Conservation (phyloP, 2,888 invertebrate species). For the Stenchaetothrips biformis region DNA sequence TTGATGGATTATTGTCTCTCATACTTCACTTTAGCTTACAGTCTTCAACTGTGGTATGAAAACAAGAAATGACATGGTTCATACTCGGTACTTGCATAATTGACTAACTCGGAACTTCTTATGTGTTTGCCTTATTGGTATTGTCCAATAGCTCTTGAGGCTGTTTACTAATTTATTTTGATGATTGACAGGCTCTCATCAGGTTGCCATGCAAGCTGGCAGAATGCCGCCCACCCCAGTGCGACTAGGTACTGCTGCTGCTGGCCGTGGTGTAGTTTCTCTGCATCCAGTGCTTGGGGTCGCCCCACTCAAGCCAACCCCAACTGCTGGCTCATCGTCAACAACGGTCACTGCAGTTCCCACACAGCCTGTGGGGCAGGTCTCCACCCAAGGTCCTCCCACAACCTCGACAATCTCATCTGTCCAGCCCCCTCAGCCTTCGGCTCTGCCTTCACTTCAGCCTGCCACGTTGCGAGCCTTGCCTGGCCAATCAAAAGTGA, state of each 20-base stretch:
- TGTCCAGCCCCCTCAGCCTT: background rate
- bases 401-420: background rate
- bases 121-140: background rate
- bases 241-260: background rate
- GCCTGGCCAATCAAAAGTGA: constrained; percentile 27
- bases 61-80: background rate
- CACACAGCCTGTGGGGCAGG: background rate
- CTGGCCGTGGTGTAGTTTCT: background rate
- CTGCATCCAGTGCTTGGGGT: constrained; percentile 17
- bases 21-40: background rate
- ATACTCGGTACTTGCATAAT: background rate
- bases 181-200: background rate
- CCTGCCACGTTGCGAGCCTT: background rate
- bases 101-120: background rate
- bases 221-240: background rate
- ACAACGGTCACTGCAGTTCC: background rate
- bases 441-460: background rate
- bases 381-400: background rate
- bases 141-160: too few relatives aligned
- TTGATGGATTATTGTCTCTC: background rate
- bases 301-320: constrained; percentile 9
- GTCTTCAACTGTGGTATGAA: background rate
- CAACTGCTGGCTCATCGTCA: background rate
- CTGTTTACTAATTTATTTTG: too few relatives aligned
- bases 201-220: background rate